phyloP scores from a whole-genome alignment of 2,113 vertebrate species.

The Rutilus rutilus region DNA sequence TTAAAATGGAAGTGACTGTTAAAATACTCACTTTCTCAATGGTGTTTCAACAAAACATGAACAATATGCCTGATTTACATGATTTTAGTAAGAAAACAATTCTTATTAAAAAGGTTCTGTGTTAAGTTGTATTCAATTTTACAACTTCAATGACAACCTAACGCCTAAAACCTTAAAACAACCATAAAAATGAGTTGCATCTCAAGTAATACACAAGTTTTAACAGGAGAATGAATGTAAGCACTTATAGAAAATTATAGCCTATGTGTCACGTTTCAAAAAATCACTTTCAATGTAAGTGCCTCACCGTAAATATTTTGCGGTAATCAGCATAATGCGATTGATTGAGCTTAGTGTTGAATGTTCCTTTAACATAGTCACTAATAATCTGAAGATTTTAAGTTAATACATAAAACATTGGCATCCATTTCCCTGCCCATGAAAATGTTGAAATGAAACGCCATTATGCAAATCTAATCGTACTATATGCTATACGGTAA shows the following conservation, averaged over 20 bases:
- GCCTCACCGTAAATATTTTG: not conserved
- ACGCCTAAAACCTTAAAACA: not conserved
- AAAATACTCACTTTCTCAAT: not conserved
- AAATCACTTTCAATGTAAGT: not conserved
- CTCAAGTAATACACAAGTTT: too few species aligned
- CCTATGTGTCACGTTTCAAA: not conserved
- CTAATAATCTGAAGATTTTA: not conserved
- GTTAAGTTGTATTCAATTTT: not conserved
- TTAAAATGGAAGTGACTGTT: not conserved
- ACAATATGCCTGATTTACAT: not conserved
- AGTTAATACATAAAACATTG: not conserved
- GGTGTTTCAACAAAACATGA: not conserved
- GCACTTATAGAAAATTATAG: not conserved
- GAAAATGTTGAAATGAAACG: not conserved
- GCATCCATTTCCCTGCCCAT: not conserved
- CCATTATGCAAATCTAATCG: constrained; percentile 15
- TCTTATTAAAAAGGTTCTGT: not conserved
- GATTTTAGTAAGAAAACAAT: not conserved
- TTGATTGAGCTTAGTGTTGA: not conserved
- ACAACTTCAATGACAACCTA: not conserved
- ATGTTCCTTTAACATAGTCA: not conserved
- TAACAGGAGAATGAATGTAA: not conserved
- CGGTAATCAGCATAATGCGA: not conserved
- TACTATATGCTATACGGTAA: not conserved
- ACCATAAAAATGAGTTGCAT: not conserved